phyloP scores from a whole-genome alignment of 2,888 invertebrate species.

The Pegoplata infirma region DNA sequence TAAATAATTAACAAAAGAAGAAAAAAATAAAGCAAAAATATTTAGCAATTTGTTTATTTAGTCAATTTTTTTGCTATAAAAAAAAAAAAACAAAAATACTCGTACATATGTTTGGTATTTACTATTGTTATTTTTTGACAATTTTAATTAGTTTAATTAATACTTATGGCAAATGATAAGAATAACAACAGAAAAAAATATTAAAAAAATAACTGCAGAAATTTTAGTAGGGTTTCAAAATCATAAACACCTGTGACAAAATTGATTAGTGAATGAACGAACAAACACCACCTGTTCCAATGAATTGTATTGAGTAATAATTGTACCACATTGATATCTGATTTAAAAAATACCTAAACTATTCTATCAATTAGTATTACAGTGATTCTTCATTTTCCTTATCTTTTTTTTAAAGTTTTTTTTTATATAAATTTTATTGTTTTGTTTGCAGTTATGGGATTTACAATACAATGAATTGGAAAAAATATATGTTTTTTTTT shows the following conservation, averaged over 20 bases:
- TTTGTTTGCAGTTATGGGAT: not conserved
- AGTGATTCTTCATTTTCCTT: not conserved
- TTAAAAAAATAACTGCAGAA: not conserved
- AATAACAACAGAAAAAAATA: not conserved
- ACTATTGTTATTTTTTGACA: too few species aligned
- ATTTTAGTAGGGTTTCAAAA: not conserved
- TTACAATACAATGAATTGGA: not conserved
- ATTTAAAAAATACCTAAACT: not conserved
- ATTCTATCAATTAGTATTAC: not conserved
- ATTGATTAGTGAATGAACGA: not conserved
- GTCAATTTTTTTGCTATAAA: not conserved
- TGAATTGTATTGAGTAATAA: not conserved
- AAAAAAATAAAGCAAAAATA: too few species aligned
- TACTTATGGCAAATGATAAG: conserved; percentile 22
- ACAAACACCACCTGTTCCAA: conserved; percentile 11
- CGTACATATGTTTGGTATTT: too few species aligned
- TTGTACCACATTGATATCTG: not conserved
- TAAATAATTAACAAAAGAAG: not conserved
- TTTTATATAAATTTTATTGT: not conserved
- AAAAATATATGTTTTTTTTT: too few species aligned
- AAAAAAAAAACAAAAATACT: too few species aligned
- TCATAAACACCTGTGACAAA: not conserved
- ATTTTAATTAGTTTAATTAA: not conserved
- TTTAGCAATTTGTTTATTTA: not conserved
- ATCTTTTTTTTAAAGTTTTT: not conserved